Conservation (phyloP, 2,113 vertebrate genomes). For the Vulpes lagopus region DNA sequence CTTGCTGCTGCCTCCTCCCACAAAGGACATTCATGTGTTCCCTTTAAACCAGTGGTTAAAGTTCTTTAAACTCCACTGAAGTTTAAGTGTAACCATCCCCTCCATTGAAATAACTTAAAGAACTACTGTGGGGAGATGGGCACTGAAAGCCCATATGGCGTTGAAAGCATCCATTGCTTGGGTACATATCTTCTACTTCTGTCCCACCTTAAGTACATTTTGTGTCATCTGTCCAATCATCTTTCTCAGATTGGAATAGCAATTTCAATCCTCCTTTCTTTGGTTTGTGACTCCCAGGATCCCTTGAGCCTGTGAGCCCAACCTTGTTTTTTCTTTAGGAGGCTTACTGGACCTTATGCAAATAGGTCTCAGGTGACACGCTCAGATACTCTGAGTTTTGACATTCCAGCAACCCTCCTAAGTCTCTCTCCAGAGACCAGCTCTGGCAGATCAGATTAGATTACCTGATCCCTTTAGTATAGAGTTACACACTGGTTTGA, state of each 20-base stretch:
- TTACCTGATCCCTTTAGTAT: background rate
- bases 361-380: background rate
- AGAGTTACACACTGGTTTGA: background rate
- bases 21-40: background rate
- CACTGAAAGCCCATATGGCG: too few relatives aligned
- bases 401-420: background rate
- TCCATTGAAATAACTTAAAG: background rate
- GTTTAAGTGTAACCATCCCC: background rate
- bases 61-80: background rate
- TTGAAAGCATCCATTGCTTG: background rate
- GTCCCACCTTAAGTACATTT: background rate
- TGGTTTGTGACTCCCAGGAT: background rate
- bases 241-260: background rate
- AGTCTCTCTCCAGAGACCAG: background rate
- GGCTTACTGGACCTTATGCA: background rate
- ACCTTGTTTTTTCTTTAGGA: background rate
- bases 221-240: background rate
- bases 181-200: background rate
- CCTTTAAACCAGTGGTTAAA: background rate
- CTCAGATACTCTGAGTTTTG: background rate
- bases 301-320: background rate
- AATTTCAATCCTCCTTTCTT: background rate
- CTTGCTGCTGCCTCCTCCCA: background rate
- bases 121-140: background rate
- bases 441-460: background rate